Conservation (phyloP, 2,797 vertebrate genomes). For the Tangara arthus region DNA sequence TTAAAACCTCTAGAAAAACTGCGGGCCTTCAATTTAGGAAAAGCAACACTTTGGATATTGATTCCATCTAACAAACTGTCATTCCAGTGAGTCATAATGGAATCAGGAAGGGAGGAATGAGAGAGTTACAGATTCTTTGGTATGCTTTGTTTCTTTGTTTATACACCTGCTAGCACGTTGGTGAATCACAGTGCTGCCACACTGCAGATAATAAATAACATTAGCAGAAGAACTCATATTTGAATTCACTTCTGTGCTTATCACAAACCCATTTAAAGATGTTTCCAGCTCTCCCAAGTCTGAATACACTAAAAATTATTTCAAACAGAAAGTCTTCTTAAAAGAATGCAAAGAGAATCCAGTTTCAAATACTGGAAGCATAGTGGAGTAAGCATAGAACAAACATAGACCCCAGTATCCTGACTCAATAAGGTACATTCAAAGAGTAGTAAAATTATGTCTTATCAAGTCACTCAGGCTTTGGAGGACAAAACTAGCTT, state of each 20-base stretch:
- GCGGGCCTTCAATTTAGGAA: not conserved
- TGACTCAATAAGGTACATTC: not conserved
- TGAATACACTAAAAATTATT: not conserved
- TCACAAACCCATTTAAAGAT: slow-evolving; percentile 6
- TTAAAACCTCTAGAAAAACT: not conserved
- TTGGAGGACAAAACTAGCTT: slow-evolving; percentile 10
- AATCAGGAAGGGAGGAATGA: not conserved
- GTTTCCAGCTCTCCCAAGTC: not conserved
- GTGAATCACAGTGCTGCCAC: not conserved
- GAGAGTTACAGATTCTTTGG: not conserved
- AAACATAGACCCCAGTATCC: not conserved
- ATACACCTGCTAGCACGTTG: not conserved
- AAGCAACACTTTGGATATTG: not conserved
- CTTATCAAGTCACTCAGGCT: not conserved
- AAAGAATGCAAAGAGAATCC: not conserved
- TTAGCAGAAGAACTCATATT: not conserved
- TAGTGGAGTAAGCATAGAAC: not conserved
- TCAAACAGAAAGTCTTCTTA: not conserved
- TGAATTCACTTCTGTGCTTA: not conserved
- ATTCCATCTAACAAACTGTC: not conserved
- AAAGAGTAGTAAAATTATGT: not conserved
- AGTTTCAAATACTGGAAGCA: not conserved
- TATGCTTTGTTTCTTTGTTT: slow-evolving; percentile 7
- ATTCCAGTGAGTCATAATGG: not conserved
- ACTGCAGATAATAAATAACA: slow-evolving; percentile 29